These are phyloP conservation scores for Atlantisia rogersi DNA, from an alignment of 2,113 vertebrate species.

Conservation along the genomic window DNA sequence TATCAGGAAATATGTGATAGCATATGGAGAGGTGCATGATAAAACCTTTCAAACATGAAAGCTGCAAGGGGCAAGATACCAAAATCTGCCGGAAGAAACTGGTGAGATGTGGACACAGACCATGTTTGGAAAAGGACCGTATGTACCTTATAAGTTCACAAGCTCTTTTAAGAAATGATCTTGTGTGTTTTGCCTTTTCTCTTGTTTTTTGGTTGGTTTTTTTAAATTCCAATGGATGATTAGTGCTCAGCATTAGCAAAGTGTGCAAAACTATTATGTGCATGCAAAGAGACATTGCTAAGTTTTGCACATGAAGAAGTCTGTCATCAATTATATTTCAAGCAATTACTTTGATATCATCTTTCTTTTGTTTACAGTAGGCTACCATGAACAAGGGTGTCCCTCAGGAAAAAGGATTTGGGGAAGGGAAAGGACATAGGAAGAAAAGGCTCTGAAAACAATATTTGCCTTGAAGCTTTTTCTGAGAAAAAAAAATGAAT, in stretches of 20 bases:
- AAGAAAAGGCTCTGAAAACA: conserved; percentile 9
- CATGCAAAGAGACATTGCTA: neutral
- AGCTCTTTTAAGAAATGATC: neutral
- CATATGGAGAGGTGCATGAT: conserved; percentile 1
- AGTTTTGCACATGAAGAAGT: neutral
- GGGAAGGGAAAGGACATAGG: neutral
- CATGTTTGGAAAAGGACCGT: neutral
- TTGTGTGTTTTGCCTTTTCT: neutral
- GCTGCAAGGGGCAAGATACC: neutral
- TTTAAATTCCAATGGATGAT: neutral
- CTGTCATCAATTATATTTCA: conserved; percentile 50
- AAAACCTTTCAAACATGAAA: conserved; percentile 26
- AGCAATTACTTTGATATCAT: conserved; percentile 21
- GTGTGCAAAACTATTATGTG: neutral
- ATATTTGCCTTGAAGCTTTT: neutral
- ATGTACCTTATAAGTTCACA: neutral
- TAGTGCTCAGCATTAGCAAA: conserved; percentile 13
- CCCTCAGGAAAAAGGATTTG: conserved; percentile 9
- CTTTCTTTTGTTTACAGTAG: conserved; percentile 31
- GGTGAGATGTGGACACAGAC: neutral
- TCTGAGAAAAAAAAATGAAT: neutral
- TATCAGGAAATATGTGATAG: neutral
- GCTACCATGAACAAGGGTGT: conserved; percentile 8
- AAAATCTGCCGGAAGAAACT: neutral
- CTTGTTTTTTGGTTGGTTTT: neutral